Conservation (phyloP, 2,888 invertebrate species). For the Mactromeris polynyma region DNA sequence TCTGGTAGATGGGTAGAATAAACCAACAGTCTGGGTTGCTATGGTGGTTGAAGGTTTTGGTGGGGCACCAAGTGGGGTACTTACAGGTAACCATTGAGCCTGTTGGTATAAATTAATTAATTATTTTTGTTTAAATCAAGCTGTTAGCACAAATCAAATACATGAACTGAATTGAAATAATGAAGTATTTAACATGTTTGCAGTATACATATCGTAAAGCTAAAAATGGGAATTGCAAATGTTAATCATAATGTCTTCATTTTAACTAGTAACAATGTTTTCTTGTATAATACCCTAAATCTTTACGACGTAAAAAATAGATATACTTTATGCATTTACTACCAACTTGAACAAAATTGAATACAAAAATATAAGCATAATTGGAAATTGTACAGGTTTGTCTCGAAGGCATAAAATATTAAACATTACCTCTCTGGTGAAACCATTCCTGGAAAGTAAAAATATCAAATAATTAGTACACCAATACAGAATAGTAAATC, state of each 20-base stretch:
- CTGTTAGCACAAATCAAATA: neutral
- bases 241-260: too few relatives aligned
- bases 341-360: too few relatives aligned
- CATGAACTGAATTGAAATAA: neutral
- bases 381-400: too few relatives aligned
- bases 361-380: too few relatives aligned
- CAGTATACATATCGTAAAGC: neutral
- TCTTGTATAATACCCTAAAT: too few relatives aligned
- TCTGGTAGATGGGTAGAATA: constrained; percentile 86
- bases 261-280: too few relatives aligned
- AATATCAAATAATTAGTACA: neutral
- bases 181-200: neutral
- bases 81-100: constrained; percentile 81
- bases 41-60: constrained; percentile 73
- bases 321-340: too few relatives aligned
- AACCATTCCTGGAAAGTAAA: constrained; percentile 53
- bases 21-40: constrained; percentile 86
- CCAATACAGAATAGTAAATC: neutral
- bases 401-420: neutral
- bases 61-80: constrained; percentile 68
- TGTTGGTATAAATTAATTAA: constrained; percentile 21
- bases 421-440: constrained; percentile 37
- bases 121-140: neutral
- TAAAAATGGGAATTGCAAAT: too few relatives aligned
- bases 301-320: too few relatives aligned